Evolutionary conservation across 2,113 vertebrate species (phyloP), one percentile per base, ranked within the genome.

Genomic region (Clarias gariepinus): DNA sequence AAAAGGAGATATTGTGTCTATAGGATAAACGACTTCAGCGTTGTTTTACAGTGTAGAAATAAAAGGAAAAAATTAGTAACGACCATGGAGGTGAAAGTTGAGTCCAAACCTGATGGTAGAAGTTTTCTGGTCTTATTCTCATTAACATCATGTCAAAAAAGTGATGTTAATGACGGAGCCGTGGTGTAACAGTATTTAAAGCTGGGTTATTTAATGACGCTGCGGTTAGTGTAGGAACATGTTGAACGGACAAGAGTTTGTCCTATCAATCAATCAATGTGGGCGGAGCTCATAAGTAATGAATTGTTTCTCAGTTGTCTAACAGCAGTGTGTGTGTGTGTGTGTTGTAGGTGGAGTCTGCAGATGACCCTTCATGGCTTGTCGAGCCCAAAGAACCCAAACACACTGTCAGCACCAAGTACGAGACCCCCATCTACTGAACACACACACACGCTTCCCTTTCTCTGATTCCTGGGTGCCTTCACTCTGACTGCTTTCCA

Each of bases 381-480:
- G 94, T 96, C 92, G 98, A 99, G 90, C 96, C 97, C 89, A 98
- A 98, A 92, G 98, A 99, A 88, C 95, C 97, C 89, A 98, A 98
- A 92, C 95, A 96, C 95, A 97, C 95, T 91, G 96, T 99, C 95
- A 97, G 96, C 96, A 98, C 97, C 94, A 99, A 99, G 98, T 99
- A 99, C 91, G 98, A 99, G 96, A 99, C 98, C 95, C 98, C 97
- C 95, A 99, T 99, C 95, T 98, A 98, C 96, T 99, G 96, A 96
- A 66, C 83, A 89, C 87, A 88, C 92, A 86, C 91, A 81, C 89
- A 92, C 91, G 19, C 52, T 76, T 30, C 85, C 77, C 77, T 78
- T 69, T 76, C 76, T 80, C 81, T 83, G 76, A 81, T 73, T 81
- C 78, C 80, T 61, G 66, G 82, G 84, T 84, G 86, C 87, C 86